Percentiles rank a stretch among this genome's conserved stretches.
These are phyloP conservation scores for Habrosyne pyritoides DNA, from an alignment of 2,888 invertebrate species.

Conservation along the genomic window DNA sequence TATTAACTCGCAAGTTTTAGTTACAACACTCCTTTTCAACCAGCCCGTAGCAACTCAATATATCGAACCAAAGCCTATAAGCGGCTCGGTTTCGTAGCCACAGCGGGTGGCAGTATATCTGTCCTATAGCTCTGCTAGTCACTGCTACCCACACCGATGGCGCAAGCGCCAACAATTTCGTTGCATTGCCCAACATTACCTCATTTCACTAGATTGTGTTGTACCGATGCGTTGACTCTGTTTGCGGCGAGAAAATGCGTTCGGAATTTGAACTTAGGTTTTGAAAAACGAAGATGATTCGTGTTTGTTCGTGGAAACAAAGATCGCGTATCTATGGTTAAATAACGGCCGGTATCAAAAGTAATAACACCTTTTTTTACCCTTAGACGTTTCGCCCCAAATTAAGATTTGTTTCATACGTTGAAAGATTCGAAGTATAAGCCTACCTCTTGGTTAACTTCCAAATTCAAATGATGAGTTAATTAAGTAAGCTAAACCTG, in stretches of 20 bases:
- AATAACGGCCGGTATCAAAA: too few relatives aligned
- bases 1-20: too few relatives aligned
- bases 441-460: too few relatives aligned
- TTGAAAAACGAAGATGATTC: conserved; percentile 1
- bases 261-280: background rate
- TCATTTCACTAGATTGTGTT: conserved; percentile 51
- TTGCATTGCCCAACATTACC: conserved; percentile 54
- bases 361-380: too few relatives aligned
- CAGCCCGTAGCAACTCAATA: background rate
- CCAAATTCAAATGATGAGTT: too few relatives aligned
- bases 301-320: background rate
- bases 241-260: conserved; percentile 33
- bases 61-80: background rate
- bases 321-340: background rate
- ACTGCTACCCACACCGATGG: conserved; percentile 34
- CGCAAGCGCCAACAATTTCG: conserved; percentile 58
- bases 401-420: too few relatives aligned
- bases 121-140: conserved; percentile 19
- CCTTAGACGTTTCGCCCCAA: too few relatives aligned
- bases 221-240: conserved; percentile 31
- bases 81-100: conserved; percentile 9
- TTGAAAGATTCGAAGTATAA: too few relatives aligned
- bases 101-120: conserved; percentile 27
- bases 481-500: too few relatives aligned
- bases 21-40: too few relatives aligned